Conservation (phyloP, 2,797 vertebrate species). For the Enteromius viviparus region DNA sequence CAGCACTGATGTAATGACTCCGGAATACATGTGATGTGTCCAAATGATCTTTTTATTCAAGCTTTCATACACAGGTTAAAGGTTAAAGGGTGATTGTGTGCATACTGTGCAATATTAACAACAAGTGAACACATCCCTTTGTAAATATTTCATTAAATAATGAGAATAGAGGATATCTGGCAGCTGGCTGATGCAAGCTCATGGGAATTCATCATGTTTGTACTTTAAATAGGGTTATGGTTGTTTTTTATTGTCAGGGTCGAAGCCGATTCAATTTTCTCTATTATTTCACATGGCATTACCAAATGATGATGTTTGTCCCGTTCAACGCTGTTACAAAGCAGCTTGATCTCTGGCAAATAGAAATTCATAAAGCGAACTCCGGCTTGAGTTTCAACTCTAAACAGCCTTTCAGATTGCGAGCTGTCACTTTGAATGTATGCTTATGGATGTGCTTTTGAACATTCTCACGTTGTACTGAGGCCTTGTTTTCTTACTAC, state of each 20-base stretch:
- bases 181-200: constrained; percentile 21
- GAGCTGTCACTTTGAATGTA: neutral
- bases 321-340: neutral
- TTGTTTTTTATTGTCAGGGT: neutral
- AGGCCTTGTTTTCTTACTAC: constrained; percentile 30
- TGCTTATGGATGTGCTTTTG: neutral
- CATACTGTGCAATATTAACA: constrained; percentile 30
- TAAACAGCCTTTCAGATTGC: constrained; percentile 12
- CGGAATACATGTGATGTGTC: neutral
- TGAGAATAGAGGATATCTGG: neutral
- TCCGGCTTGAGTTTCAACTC: neutral
- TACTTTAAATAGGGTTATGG: neutral
- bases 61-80: neutral
- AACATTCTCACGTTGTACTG: constrained; percentile 5
- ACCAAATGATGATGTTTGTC: neutral
- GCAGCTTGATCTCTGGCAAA: neutral
- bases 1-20: no score
- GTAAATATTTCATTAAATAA: neutral
- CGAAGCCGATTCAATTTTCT: neutral
- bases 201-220: neutral
- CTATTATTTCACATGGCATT: neutral
- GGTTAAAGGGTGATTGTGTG: constrained; percentile 7
- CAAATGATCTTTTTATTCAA: neutral
- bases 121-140: neutral
- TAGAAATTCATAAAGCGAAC: neutral